Evolutionary conservation across 2,888 invertebrate species (phyloP), one percentile per base, ranked within the genome.

Genomic region (Microdon myrmicae): DNA sequence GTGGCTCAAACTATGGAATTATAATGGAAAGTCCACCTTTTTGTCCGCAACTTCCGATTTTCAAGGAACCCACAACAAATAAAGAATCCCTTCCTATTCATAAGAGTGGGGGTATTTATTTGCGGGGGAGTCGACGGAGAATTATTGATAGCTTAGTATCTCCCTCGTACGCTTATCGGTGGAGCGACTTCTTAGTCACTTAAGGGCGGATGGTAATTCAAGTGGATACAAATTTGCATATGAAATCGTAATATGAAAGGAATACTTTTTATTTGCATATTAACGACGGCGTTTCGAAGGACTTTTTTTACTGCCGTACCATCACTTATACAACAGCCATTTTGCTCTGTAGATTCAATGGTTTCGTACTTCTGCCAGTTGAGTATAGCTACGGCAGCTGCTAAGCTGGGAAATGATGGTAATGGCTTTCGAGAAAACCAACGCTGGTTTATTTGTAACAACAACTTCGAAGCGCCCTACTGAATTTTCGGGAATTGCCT

Each of bases 201-300:
- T n/a, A n/a, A n/a, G n/a, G n/a, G n/a, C n/a, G n/a, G n/a, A n/a
- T n/a, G n/a, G n/a, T n/a, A n/a, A 44, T 44, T 19, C 8, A 13
- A 49, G 26, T 48, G 55, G 49, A 49, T 61, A 55, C 38, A 55
- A 61, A 61, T 61, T 61, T 61, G 55, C 44, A 55, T 61, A 55
- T 48, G 54, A 54, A 60, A 54, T 55, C 55, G 22, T 55, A 38
- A 48, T 48, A 38, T 41, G 59, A 41, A 38, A 43, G 43, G 48
- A 48, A 60, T 54, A n/a, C n/a, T 48, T 60, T 38, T 31, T 38
- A 60, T 60, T 60, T 60, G 38, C 60, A 60, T 60, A 55, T 55
- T 55, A 61, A 61, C 55, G 44, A 29, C 20, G 22, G 22, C 23
- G 12, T 51, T 32, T 16, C 25, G 3, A 4, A 13, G 38, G 26